Base-by-base conservation (phyloP, 2,888 invertebrate species). In the Melitaea athalia region DNA sequence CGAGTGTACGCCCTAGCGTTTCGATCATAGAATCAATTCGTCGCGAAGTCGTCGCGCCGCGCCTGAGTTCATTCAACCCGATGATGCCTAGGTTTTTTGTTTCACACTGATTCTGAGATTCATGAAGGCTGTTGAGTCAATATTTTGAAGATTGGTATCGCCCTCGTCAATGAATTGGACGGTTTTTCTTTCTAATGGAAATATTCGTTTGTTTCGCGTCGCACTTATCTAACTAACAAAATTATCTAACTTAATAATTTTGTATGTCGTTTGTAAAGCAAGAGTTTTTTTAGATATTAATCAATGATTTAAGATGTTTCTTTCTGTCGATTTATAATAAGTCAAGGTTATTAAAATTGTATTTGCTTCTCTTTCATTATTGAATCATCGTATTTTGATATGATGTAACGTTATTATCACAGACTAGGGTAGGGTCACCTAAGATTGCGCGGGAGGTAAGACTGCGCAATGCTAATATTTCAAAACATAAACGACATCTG, bases 11-110 rank as follows among this genome's bases (percentile, higher is more conserved):
- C 63, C 63, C 73, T 72, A 70, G 73, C 88, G 88, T 88, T 89
- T 88, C 82, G 85, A 88, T 90, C 87, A 85, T 77, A 79, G 84
- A 82, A 85, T 87, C 87, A 85, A 88, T 89, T 88, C 85, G 82
- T 75, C 74, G 74, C 76, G 76, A 77, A 73, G 72, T 69, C 76
- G 70, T 74, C 73, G 80, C 68, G 71, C 72, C 70, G 68, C 67
- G 52, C 63, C 45, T n/a, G 63, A 67, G 70, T 74, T 75, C 72
- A 67, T 70, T 72, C 72, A 74, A 67, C 74, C 67, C 72, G 67
- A 70, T 70, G 66, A 72, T 72, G 71, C 66, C 70, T 70, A 71
- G 71, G 63, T 72, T 74, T 72, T 73, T 72, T 70, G 68, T 76
- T 77, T 75, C 75, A 75, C 69, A 71, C 73, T 67, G 49, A 72